phyloP scores from a whole-genome alignment of 1,140 invertebrate genomes.

The Sminthurinus signatus region DNA sequence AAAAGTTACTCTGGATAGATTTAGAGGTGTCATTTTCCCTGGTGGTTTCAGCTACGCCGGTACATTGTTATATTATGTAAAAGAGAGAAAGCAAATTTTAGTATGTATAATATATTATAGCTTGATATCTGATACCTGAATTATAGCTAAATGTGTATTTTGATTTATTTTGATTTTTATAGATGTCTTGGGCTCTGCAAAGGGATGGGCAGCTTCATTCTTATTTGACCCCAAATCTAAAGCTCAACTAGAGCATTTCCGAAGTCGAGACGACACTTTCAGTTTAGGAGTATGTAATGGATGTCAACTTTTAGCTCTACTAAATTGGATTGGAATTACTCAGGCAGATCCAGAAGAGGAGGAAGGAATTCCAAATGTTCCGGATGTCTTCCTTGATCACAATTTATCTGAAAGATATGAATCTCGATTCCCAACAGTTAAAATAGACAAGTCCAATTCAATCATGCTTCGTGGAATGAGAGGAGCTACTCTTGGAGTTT shows the following conservation, averaged over 20 bases:
- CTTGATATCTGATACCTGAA: too few species aligned
- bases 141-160: too few species aligned
- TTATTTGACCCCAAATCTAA: slow-evolving; percentile 60
- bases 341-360: slow-evolving; percentile 32
- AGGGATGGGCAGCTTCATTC: slow-evolving; percentile 93
- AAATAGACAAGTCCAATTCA: slow-evolving; percentile 61
- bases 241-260: slow-evolving; percentile 68
- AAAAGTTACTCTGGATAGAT: slow-evolving; percentile 64
- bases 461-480: slow-evolving; percentile 87
- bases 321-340: slow-evolving; percentile 64
- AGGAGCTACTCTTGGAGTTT: slow-evolving; percentile 75
- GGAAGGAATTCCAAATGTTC: slow-evolving; percentile 46
- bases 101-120: too few species aligned
- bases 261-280: slow-evolving; percentile 71
- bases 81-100: too few species aligned
- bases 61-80: too few species aligned
- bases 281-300: slow-evolving; percentile 97
- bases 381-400: slow-evolving; percentile 68
- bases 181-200: slow-evolving; percentile 94
- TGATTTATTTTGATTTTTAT: not conserved
- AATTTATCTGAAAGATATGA: slow-evolving; percentile 87
- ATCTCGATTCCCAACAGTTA: slow-evolving; percentile 80
- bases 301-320: slow-evolving; percentile 86
- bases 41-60: slow-evolving; percentile 97
- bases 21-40: slow-evolving; percentile 86